Base-by-base conservation (phyloP, 2,888 invertebrate species). In the Platypus cylindrus region DNA sequence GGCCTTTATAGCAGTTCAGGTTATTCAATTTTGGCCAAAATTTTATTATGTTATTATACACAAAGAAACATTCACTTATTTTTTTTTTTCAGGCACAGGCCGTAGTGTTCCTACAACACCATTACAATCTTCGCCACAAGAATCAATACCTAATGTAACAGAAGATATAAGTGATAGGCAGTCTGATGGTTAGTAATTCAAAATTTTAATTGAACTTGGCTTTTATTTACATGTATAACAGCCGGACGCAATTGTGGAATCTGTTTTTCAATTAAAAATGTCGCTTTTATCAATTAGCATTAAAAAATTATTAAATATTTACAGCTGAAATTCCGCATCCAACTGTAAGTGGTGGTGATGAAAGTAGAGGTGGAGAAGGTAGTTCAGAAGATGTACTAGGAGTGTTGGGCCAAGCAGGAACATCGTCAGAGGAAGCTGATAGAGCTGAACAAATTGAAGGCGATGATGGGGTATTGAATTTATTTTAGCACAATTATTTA, bases 101-200 rank as follows among this genome's bases (percentile, higher is more conserved):
- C 62, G 78, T 30, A 76, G 74, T 51, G 75, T 77, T 14, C 78
- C 78, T 2, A 74, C 72, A 20, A 78, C 76, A 1, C 75, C 76
- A 2, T 59, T 73, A 42, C 76, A 70, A 60, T 70, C 71, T 38
- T 78, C 72, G 30, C 78, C 73, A 35, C 71, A 64, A 58, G 63
- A 63, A 46, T 54, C 59, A 3, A 54, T 53, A 3, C 61, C 61
- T 14, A 55, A 53, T 34, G 48, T 47, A n/a, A 30, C 30, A 13
- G 45, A 38, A 11, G 56, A 55, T 8, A 53, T 55, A 31, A 51
- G 49, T 12, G 38, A 48, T 16, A 43, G 38, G 15, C 50, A 52
- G 35, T 46, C 51, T 38, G 47, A 54, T 47, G 47, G 56, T 58
- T 37, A 53, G 56, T 32, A 9, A n/a, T 15, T 14, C 11, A n/a